Evolutionary conservation across 2,797 vertebrate species (phyloP), one percentile per base, ranked within the genome.

Genomic region (Anniella stebbinsi): DNA sequence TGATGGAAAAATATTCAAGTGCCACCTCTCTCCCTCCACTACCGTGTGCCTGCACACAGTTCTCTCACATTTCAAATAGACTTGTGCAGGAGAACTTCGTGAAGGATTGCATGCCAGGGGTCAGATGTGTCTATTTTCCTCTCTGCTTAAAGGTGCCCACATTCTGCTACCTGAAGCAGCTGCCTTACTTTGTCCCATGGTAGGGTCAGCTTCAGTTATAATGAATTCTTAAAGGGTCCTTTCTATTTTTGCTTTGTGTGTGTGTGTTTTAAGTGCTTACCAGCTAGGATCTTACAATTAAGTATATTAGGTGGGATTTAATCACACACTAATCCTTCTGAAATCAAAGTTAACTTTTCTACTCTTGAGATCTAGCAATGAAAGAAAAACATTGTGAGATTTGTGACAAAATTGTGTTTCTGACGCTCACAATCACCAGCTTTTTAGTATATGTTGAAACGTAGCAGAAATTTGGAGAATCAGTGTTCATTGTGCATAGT

Each of bases 311-410:
- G 38, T 87, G 63, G 73, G 41, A 48, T 63, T 75, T 45, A 87
- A 11, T 63, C 70, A 63, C 6, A 7, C 15, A 2, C 57, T 54
- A 63, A 12, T 63, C n/a, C 15, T 36, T 38, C 3, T 81, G 80
- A 81, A 81, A 81, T 36, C 60, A 48, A 28, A 18, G 51, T 30
- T 76, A 33, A 38, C 36, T 48, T 84, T 9, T 84, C 66, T 38
- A 38, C 38, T 89, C 48, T 36, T 80, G 69, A 81, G n/a, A 45
- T 60, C n/a, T 23, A 25, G 23, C 3, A 21, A 36, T 60, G n/a
- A 85, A 63, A 89, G 48, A 78, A 57, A 78, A 41, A 86, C 13
- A 45, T 69, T 86, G 38, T 12, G 57, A 80, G 38, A 81, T 69
- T 73, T 15, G 30, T 51, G 38, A 75, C 63, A 54, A 82, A 72